Evolutionary conservation across 2,797 vertebrate species (phyloP), one percentile per base, ranked within the genome.

Genomic region (Chelidonichthys spinosus): DNA sequence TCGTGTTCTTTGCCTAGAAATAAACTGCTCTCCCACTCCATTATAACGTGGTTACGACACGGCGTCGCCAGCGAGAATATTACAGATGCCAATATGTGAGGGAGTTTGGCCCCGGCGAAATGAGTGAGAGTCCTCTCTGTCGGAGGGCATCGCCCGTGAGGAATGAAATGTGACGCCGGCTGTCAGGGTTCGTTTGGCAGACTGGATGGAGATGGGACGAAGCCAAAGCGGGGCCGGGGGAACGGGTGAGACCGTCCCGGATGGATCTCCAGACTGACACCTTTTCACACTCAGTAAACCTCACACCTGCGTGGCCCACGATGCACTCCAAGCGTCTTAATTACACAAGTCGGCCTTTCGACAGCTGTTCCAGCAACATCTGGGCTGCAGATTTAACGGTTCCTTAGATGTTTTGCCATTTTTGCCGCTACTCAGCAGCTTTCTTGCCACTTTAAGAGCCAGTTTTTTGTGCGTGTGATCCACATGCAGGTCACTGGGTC

Each of bases 101-200:
- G 37, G 66, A 39, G 66, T 66, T 62, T n/a, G 25, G 25, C 25
- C 25, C 25, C 25, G 25, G 25, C 25, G 25, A 25, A 25, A 1
- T 11, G 81, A 78, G 69, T 85, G 84, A 84, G 86, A 46, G 85
- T 87, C 83, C 76, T 84, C 83, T 90, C 87, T 90, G 88, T 90
- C 11, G 78, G 74, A 67, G 80, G 72, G 83, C 87, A 90, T 69
- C 62, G 72, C 78, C 90, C 84, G 79, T 91, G 85, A 92, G 84
- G 81, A 89, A 93, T 91, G 87, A 78, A 80, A 90, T 86, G 85
- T 81, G 91, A 92, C 90, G 86, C 77, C 52, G 68, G 80, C 83
- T 92, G 91, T 90, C 90, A 69, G 82, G 74, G 65, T 56, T 72
- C 0, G 74, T 92, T 92, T 88, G 82, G 80, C 54, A 83, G 85